Percentiles rank a stretch among this genome's conserved stretches.
phyloP scores from a whole-genome alignment of 2,797 vertebrate genomes.

The Pristis pectinata region DNA sequence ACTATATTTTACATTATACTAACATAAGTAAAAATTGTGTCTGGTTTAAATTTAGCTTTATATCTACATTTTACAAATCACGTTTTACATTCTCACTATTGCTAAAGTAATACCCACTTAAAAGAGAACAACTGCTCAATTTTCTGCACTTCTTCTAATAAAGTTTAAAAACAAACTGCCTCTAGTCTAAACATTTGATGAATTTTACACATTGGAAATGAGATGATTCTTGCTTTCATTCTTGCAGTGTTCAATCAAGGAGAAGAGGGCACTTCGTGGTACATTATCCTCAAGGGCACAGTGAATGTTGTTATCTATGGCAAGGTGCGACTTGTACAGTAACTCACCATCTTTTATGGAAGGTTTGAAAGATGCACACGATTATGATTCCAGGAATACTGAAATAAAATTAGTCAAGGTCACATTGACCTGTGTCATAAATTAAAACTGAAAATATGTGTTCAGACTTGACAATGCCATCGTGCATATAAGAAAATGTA shows the following conservation, averaged over 20 bases:
- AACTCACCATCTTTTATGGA: not conserved
- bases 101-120: not conserved
- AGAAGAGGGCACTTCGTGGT: slow-evolving; percentile 98
- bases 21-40: not conserved
- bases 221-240: slow-evolving; percentile 48
- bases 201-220: slow-evolving; percentile 49
- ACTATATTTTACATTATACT: not conserved
- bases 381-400: not conserved
- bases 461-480: not conserved
- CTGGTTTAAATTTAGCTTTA: not conserved
- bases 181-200: slow-evolving; percentile 45
- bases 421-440: not conserved
- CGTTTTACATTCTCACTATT: not conserved
- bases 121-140: not conserved
- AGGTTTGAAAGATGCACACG: not conserved
- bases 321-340: slow-evolving; percentile 73
- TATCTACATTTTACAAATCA: not conserved
- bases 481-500: not conserved
- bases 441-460: not conserved
- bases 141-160: not conserved
- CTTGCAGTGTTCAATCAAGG: slow-evolving; percentile 92
- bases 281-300: slow-evolving; percentile 96
- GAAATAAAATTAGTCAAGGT: not conserved
- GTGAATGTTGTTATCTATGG: slow-evolving; percentile 98
- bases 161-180: slow-evolving; percentile 17